Evolutionary conservation across 1,140 invertebrate species (phyloP).

Genomic region (Gonatopus flavifemur): DNA sequence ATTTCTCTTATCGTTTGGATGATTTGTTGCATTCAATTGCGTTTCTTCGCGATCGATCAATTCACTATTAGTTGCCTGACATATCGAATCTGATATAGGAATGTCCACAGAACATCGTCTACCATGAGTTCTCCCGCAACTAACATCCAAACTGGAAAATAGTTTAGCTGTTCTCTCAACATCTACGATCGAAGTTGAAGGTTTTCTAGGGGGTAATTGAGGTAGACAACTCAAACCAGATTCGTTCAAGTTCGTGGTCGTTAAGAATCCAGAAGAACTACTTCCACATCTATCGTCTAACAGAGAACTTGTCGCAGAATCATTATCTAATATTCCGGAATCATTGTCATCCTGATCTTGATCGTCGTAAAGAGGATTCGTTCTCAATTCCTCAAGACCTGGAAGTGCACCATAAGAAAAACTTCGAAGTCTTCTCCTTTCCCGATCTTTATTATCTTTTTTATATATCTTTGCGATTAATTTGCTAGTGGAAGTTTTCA

Average conservation of each 20-base stretch:
- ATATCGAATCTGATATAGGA: not conserved
- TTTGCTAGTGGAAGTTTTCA: slow-evolving; percentile 69
- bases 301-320: slow-evolving; percentile 68
- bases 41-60: slow-evolving; percentile 12
- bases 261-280: slow-evolving; percentile 61
- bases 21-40: slow-evolving; percentile 1
- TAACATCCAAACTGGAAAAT: slow-evolving; percentile 20
- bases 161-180: slow-evolving; percentile 28
- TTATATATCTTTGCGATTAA: slow-evolving; percentile 71
- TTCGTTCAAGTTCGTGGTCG: slow-evolving; percentile 42
- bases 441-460: slow-evolving; percentile 55
- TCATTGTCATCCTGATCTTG: slow-evolving; percentile 70
- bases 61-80: slow-evolving; percentile 19
- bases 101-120: not conserved
- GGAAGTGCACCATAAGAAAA: slow-evolving; percentile 76
- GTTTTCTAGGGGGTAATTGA: slow-evolving; percentile 39
- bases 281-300: slow-evolving; percentile 66
- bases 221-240: slow-evolving; percentile 36
- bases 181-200: slow-evolving; percentile 21
- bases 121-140: slow-evolving; percentile 13
- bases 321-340: slow-evolving; percentile 75
- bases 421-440: slow-evolving; percentile 67
- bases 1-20: not conserved
- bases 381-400: slow-evolving; percentile 71
- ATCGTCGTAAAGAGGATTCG: slow-evolving; percentile 65